Base-by-base conservation (phyloP, 1,140 invertebrate genomes). In the Streblospio benedicti region DNA sequence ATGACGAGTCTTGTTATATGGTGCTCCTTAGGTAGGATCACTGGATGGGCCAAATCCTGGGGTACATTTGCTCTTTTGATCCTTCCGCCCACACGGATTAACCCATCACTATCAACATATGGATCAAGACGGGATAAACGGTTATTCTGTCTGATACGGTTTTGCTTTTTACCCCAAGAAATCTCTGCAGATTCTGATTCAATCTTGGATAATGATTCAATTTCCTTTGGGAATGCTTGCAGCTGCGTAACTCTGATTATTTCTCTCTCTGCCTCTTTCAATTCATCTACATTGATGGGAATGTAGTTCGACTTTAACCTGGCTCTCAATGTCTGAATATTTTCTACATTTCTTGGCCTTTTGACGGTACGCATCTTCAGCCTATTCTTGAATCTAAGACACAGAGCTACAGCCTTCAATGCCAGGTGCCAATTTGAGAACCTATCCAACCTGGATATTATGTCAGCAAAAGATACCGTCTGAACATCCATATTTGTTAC, bases 81-180 rank as follows among this genome's bases (percentile, higher is more conserved):
- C n/a, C 66, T 14, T 1, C 66, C 66, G n/a, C 64, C 64, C 44
- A 67, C 62, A n/a, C 62, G 38, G 3, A 68, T 49, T 3, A 65
- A 32, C 16, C 57, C 60, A 33, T 66, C 16, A 16, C 47, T 12
- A 31, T 66, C 65, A 5, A 68, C 3, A 14, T 62, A 54, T 12
- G 65, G 65, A 28, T 57, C 54, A 12, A 68, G 56, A 4, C 30
- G 27, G 6, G 38, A 32, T 38, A 65, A 28, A 18, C 57, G 43
- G 2, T n/a, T n/a, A n/a, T n/a, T n/a, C n/a, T n/a, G n/a, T n/a
- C n/a, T n/a, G n/a, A n/a, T n/a, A n/a, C n/a, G n/a, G n/a, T n/a
- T n/a, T n/a, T n/a, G n/a, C n/a, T n/a, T n/a, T n/a, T n/a, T n/a
- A n/a, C n/a, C n/a, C n/a, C n/a, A n/a, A 23, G 25, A 20, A 23